Base-by-base conservation (phyloP, 2,888 invertebrate species). In the Dascillus cervinus region DNA sequence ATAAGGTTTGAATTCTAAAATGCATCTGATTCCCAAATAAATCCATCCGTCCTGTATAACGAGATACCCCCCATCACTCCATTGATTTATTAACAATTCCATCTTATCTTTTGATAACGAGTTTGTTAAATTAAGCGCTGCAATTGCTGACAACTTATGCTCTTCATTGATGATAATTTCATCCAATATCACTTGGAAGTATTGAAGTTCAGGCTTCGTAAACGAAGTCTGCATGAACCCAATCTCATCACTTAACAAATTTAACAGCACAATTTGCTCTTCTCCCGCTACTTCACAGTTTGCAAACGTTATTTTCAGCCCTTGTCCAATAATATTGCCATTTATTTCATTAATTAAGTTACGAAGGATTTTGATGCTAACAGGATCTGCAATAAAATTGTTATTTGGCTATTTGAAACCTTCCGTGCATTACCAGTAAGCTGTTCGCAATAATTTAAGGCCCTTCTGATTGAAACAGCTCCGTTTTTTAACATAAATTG, bases 401-500 rank as follows among this genome's bases (percentile, higher is more conserved):
- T n/a, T n/a, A n/a, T n/a, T n/a, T n/a, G n/a, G n/a, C n/a, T n/a
- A n/a, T n/a, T n/a, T n/a, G n/a, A 24, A 24, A 5, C 2, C 9
- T 6, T 12, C 11, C 13, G 2, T 3, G 8, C n/a, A 14, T 23
- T 22, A 30, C 30, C 30, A 24, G 24, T 3, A 21, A 17, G 10
- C 2, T 19, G 27, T 15, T 25, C 29, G 11, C 28, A 35, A 34
- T 44, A 56, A 11, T 35, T 26, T 17, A 52, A 31, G 3, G 53
- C 55, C 32, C 46, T 39, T 8, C 51, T 42, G 9, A 43, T 15
- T 4, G 53, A 32, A n/a, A 47, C 39, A 6, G 36, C 29, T 3
- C 56, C 56, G 37, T 55, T 49, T 38, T 44, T 47, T 22, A 58
- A 34, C 52, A 60, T 51, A 40, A 46, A 57, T 31, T 60, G 60